Conservation (phyloP, 2,797 vertebrate species). For the Acrossocheilus wenchowensis region DNA sequence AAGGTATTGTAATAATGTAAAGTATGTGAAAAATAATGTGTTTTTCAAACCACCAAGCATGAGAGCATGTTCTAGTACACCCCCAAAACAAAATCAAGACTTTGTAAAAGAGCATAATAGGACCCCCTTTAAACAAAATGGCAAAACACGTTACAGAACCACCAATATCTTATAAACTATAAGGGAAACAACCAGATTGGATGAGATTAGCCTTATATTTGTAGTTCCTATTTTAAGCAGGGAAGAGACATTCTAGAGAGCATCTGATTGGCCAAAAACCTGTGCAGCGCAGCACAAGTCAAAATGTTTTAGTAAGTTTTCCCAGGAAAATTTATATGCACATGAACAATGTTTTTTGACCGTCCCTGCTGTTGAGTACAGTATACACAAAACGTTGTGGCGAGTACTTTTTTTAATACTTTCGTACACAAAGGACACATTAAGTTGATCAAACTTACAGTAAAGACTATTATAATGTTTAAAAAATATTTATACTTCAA, state of each 20-base stretch:
- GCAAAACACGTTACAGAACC: background rate
- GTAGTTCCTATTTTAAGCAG: background rate
- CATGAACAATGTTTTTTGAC: background rate
- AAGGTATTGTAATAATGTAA: too few relatives aligned
- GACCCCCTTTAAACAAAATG: too few relatives aligned
- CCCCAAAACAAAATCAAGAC: too few relatives aligned
- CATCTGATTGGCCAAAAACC: background rate
- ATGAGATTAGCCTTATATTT: background rate
- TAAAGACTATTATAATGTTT: background rate
- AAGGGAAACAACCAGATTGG: background rate
- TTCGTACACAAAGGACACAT: background rate
- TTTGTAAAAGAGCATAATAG: too few relatives aligned
- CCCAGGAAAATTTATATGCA: background rate
- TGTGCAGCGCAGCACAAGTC: background rate
- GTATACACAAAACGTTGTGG: background rate
- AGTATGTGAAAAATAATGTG: too few relatives aligned
- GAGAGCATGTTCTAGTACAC: too few relatives aligned
- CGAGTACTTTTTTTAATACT: background rate
- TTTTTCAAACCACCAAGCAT: too few relatives aligned
- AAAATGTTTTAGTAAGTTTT: background rate
- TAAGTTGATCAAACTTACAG: background rate
- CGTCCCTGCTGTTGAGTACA: background rate
- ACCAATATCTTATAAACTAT: background rate
- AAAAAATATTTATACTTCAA: background rate
- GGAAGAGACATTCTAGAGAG: background rate